Evolutionary conservation across 2,888 invertebrate genomes (phyloP), one percentile per base, ranked within the genome.

Genomic region (Drosophila incognita): DNA sequence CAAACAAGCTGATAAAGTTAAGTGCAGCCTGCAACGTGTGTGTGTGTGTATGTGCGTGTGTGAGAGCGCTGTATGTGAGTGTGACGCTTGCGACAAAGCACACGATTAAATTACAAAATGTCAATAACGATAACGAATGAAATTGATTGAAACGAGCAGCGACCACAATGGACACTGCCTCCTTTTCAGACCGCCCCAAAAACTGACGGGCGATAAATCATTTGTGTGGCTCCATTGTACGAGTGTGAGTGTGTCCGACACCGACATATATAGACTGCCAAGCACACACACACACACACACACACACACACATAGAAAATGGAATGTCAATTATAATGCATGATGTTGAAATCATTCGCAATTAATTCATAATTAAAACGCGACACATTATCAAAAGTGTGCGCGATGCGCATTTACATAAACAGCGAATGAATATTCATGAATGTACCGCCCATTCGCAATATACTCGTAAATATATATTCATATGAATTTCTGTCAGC

Each of bases 291-390:
- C 24, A 24, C 24, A 69, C 68, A 21, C 56, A 31, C 58, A 67
- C n/a, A 48, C 60, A 69, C 68, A 21, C 57, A 31, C 59, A 67
- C n/a, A 48, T 35, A 64, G 21, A 27, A 54, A 69, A 80, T 84
- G 86, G 89, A 77, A 81, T 87, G 86, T 87, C 86, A 87, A 87
- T 87, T 87, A 87, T 89, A 87, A 87, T 87, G 83, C 86, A 89
- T 89, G 85, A 89, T 87, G 86, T 87, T 89, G 85, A 89, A 89
- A 87, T 89, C 89, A 89, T 87, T 87, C 79, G 87, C 89, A 87
- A 87, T 87, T 87, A 87, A 87, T 87, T 89, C 86, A 89, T 87
- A 87, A 87, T 87, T 89, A 87, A 87, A 87, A 81, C 82, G 85
- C 82, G 85, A 87, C 86, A 87, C 86, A 87, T 87, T 89, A 87